phyloP scores from a whole-genome alignment of 2,888 invertebrate species.

The Patella ulyssiponensis region DNA sequence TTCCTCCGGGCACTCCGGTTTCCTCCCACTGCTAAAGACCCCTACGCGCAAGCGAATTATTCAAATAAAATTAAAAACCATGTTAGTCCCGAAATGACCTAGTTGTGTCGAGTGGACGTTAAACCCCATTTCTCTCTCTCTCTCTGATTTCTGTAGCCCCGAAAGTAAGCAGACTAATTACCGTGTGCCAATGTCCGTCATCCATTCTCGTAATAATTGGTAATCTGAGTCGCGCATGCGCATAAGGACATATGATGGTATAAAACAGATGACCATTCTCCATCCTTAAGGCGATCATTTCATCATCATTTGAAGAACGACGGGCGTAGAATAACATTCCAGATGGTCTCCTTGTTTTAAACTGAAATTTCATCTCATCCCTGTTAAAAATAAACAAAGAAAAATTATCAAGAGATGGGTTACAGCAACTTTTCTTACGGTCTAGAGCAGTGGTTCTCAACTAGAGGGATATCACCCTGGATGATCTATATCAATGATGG shows the following conservation, averaged over 20 bases:
- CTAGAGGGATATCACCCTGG: too few species aligned
- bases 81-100: too few species aligned
- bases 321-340: conserved; percentile 46
- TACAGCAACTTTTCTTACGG: too few species aligned
- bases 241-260: conserved; percentile 44
- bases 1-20: too few species aligned
- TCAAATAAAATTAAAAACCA: too few species aligned
- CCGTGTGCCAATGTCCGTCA: conserved; percentile 49
- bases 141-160: too few species aligned
- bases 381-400: conserved; percentile 27
- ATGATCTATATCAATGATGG: too few species aligned
- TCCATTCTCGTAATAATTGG: conserved; percentile 35
- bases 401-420: neutral
- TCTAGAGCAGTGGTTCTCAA: too few species aligned
- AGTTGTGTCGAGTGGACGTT: too few species aligned
- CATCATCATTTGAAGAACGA: conserved; percentile 32
- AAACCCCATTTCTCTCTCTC: too few species aligned
- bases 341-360: conserved; percentile 40
- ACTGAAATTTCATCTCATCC: conserved; percentile 44
- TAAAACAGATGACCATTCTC: conserved; percentile 41
- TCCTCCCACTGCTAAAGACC: too few species aligned
- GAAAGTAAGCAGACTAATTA: conserved; percentile 14
- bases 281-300: conserved; percentile 46
- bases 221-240: conserved; percentile 44
- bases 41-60: too few species aligned